These are phyloP conservation scores for Taenioides sp. DNA, from an alignment of 2,797 vertebrate species.

Conservation along the genomic window DNA sequence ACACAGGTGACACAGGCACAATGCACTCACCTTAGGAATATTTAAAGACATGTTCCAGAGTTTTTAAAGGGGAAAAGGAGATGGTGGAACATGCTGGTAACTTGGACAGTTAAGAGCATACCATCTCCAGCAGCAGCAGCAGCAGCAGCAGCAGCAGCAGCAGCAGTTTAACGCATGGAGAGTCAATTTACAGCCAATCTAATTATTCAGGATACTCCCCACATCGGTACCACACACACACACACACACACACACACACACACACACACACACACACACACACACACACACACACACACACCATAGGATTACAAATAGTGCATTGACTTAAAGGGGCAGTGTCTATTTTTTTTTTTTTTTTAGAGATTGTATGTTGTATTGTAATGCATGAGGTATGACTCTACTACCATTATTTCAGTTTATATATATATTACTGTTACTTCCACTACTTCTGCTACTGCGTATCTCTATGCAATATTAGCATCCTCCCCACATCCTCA, in stretches of 20 bases:
- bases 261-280: constrained; percentile 4
- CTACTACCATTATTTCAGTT: no score
- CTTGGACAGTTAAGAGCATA: constrained; percentile 44
- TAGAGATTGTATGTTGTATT: no score
- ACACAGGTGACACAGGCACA: constrained; percentile 26
- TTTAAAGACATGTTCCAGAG: constrained; percentile 30
- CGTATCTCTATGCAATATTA: no score
- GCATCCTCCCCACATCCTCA: no score
- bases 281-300: constrained; percentile 5
- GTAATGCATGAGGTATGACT: no score
- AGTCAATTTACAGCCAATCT: constrained; percentile 67
- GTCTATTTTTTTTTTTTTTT: background rate
- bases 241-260: no score
- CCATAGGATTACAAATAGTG: constrained; percentile 1
- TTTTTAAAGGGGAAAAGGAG: constrained; percentile 44
- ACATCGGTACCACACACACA: constrained; percentile 6
- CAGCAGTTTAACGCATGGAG: constrained; percentile 51
- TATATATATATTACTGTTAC: no score
- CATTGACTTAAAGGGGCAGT: background rate
- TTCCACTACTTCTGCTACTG: no score
- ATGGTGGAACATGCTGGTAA: constrained; percentile 42
- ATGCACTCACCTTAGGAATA: constrained; percentile 33
- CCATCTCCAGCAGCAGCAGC: constrained; percentile 20
- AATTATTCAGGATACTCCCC: constrained; percentile 42
- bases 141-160: no score